These are phyloP conservation scores for Megathymus violae DNA, from an alignment of 1,140 invertebrate species.

Conservation along the genomic window DNA sequence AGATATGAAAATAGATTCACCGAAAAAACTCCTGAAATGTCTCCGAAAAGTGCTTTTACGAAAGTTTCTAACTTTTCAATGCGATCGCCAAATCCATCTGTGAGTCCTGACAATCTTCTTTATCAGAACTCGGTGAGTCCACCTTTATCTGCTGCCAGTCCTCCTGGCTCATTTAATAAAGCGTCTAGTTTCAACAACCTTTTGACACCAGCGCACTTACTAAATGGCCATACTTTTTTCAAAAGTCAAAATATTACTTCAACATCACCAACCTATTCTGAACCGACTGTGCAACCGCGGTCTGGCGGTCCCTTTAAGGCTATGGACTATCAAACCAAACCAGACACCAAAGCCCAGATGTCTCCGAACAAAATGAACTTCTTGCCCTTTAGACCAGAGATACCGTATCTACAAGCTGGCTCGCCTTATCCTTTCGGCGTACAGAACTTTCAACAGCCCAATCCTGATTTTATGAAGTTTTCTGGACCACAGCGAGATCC, in stretches of 20 bases:
- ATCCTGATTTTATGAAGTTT: constrained; percentile 80
- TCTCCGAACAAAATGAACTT: constrained; percentile 78
- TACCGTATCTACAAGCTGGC: constrained; percentile 76
- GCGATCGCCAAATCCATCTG: constrained; percentile 86
- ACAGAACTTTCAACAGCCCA: constrained; percentile 78
- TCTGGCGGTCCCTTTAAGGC: constrained; percentile 53
- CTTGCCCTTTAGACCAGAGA: constrained; percentile 83
- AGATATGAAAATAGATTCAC: constrained; percentile 75
- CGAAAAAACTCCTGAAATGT: constrained; percentile 69
- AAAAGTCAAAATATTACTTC: constrained; percentile 79
- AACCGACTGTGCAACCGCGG: constrained; percentile 58
- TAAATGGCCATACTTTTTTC: constrained; percentile 83
- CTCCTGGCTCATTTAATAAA: constrained; percentile 77
- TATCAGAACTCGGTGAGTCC: constrained; percentile 91
- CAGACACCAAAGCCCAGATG: constrained; percentile 59
- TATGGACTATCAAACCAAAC: constrained; percentile 67
- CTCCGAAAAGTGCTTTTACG: constrained; percentile 90
- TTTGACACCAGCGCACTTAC: constrained; percentile 73
- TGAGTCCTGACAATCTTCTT: constrained; percentile 89
- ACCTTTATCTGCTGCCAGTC: constrained; percentile 84
- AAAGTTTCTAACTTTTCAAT: constrained; percentile 86
- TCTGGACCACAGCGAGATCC: constrained; percentile 71
- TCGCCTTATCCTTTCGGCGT: constrained; percentile 77
- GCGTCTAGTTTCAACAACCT: constrained; percentile 69
- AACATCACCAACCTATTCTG: constrained; percentile 81